Conservation (phyloP, 2,888 invertebrate genomes). For the Philaethria dido region DNA sequence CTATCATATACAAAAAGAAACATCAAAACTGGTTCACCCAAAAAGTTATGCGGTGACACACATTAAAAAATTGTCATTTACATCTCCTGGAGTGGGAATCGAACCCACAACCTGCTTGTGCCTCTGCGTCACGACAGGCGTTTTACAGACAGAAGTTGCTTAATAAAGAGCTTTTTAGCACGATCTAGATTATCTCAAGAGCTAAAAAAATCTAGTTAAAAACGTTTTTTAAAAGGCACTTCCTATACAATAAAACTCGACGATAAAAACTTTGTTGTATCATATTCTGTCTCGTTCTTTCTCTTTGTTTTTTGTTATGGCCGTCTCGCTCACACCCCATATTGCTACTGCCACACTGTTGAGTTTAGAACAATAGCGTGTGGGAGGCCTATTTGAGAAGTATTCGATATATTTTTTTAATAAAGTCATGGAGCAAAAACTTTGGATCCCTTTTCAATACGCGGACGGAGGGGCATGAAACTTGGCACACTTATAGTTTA, state of each 20-base stretch:
- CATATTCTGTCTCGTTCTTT: constrained; percentile 7
- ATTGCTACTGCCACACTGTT: constrained; percentile 42
- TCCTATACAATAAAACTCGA: constrained; percentile 34
- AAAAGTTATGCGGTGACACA: too few species aligned
- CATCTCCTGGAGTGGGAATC: too few species aligned
- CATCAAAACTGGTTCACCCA: too few species aligned
- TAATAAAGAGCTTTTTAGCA: constrained; percentile 2
- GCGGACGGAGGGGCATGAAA: too few species aligned
- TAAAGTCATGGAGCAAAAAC: too few species aligned
- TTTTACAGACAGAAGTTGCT: not conserved
- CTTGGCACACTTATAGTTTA: too few species aligned
- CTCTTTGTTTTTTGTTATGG: not conserved
- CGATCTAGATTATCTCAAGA: constrained; percentile 21
- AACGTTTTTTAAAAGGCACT: constrained; percentile 32
- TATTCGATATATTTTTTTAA: not conserved
- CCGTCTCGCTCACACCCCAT: constrained; percentile 49
- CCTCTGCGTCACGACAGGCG: not conserved
- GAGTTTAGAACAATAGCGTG: constrained; percentile 18
- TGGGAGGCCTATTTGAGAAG: constrained; percentile 1
- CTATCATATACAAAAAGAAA: too few species aligned
- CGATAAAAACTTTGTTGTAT: constrained; percentile 27
- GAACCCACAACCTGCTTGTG: not conserved
- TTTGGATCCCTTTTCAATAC: too few species aligned
- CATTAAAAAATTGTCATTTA: too few species aligned
- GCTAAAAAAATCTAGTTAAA: constrained; percentile 26